Percentiles rank a stretch among this genome's conserved stretches.
Conservation (phyloP, 2,888 invertebrate species). For the Autographa gamma region DNA sequence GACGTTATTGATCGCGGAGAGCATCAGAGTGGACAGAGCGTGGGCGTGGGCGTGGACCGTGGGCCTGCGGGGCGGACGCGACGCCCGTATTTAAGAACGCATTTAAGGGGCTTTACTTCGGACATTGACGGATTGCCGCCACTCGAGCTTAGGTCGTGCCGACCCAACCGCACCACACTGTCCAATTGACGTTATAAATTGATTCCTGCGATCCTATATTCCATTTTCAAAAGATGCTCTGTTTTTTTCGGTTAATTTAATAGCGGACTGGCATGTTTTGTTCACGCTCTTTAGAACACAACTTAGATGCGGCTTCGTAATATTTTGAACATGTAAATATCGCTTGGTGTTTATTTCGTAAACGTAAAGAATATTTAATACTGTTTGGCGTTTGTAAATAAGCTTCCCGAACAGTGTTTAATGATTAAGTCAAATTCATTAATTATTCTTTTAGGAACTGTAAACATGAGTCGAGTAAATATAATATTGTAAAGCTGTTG, state of each 20-base stretch:
- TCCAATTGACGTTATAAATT: constrained; percentile 74
- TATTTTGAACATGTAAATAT: not conserved
- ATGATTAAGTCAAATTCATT: not conserved
- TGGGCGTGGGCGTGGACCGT: constrained; percentile 53
- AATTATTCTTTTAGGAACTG: constrained; percentile 1
- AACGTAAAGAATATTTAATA: constrained; percentile 1
- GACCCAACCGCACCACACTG: constrained; percentile 66
- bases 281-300: not conserved
- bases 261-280: constrained; percentile 21
- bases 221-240: constrained; percentile 55
- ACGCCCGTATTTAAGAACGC: constrained; percentile 79
- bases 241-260: constrained; percentile 43
- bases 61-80: constrained; percentile 44
- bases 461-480: not conserved
- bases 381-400: not conserved
- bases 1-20: constrained; percentile 71
- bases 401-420: not conserved
- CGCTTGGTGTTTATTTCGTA: not conserved
- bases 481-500: not conserved
- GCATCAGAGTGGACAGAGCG: constrained; percentile 72
- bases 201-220: constrained; percentile 63
- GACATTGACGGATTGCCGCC: constrained; percentile 83
- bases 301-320: not conserved
- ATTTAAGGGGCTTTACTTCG: constrained; percentile 81
- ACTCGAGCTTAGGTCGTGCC: constrained; percentile 69